Conservation (phyloP, 2,797 vertebrate genomes). For the Mallotus villosus region DNA sequence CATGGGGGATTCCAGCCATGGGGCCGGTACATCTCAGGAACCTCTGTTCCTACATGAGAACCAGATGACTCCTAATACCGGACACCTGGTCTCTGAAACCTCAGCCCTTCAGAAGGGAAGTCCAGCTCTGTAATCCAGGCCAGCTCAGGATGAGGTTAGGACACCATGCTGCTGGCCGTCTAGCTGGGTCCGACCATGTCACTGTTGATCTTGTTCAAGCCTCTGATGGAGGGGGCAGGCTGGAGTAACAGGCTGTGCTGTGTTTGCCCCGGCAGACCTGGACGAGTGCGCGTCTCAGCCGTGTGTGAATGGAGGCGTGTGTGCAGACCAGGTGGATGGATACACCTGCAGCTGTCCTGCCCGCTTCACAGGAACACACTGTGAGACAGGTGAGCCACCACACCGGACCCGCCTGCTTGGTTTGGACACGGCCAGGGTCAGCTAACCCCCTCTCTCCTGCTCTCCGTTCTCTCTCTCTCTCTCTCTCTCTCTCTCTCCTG, state of each 20-base stretch:
- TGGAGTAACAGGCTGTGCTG: constrained; percentile 1
- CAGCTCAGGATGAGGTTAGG: constrained; percentile 30
- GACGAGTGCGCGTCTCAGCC: constrained; percentile 85
- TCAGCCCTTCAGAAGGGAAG: constrained; percentile 48
- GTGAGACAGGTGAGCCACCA: constrained; percentile 85
- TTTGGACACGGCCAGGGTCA: constrained; percentile 17
- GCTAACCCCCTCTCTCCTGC: background rate
- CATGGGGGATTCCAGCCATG: constrained; percentile 53
- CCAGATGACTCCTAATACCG: constrained; percentile 66
- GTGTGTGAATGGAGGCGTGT: constrained; percentile 86
- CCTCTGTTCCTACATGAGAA: constrained; percentile 62
- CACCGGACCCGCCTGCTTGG: background rate
- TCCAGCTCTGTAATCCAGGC: constrained; percentile 44
- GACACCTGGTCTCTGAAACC: constrained; percentile 69
- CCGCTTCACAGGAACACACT: constrained; percentile 81
- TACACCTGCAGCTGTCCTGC: constrained; percentile 85
- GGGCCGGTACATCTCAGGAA: constrained; percentile 49
- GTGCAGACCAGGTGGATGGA: constrained; percentile 76
- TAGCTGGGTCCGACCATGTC: constrained; percentile 10
- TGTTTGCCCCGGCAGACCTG: constrained; percentile 73
- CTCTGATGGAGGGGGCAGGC: background rate
- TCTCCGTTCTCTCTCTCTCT: too few relatives aligned
- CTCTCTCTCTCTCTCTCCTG: too few relatives aligned
- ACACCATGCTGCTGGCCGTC: constrained; percentile 32
- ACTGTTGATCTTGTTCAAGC: background rate